Conservation (phyloP, 2,888 invertebrate species). For the Syrphus vitripennis region DNA sequence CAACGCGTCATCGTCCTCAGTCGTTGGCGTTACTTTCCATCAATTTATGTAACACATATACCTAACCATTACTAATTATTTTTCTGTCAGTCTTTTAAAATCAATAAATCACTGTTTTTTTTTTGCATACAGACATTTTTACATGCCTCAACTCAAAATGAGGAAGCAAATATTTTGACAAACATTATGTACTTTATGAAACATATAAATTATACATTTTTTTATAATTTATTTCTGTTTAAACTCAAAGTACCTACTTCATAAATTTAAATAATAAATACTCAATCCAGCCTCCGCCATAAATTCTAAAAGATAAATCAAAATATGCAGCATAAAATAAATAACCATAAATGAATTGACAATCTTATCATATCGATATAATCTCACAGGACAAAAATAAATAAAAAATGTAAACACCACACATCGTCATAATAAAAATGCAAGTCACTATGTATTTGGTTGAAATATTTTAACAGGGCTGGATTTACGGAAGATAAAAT, state of each 20-base stretch:
- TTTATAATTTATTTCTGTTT: neutral
- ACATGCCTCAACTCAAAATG: neutral
- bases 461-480: neutral
- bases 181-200: neutral
- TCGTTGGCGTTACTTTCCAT: neutral
- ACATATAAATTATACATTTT: neutral
- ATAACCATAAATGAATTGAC: conserved; percentile 29
- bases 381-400: conserved; percentile 50
- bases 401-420: conserved; percentile 19
- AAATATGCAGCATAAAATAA: conserved; percentile 33
- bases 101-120: conserved; percentile 35
- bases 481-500: too few species aligned
- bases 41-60: conserved; percentile 34
- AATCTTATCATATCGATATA: conserved; percentile 34
- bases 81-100: neutral
- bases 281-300: neutral
- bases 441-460: neutral
- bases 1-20: neutral
- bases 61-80: conserved; percentile 31
- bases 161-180: conserved; percentile 35
- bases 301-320: conserved; percentile 17
- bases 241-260: neutral
- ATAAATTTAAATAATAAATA: conserved; percentile 42
- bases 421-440: neutral
- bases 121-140: too few species aligned